These are phyloP conservation scores for Saimiri boliviensis DNA, from an alignment of 2,113 vertebrate genomes.

Conservation along the genomic window DNA sequence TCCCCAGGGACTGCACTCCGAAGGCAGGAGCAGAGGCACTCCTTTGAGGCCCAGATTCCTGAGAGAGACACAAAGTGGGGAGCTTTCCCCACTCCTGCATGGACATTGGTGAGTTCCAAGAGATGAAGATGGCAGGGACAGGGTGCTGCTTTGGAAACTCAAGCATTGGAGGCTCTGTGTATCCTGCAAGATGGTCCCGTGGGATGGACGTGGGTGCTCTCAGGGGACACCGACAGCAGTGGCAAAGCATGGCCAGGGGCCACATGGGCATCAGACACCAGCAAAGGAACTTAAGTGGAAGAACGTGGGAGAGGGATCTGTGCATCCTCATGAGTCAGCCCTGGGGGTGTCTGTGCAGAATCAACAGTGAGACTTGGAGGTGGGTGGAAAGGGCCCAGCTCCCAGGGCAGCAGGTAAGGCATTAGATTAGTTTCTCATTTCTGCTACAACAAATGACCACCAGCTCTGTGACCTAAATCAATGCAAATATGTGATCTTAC, in stretches of 20 bases:
- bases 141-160: not conserved
- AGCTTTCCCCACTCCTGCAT: not conserved
- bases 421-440: not conserved
- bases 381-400: not conserved
- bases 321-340: not conserved
- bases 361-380: not conserved
- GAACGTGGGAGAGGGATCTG: accelerated
- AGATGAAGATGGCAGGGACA: not conserved
- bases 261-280: accelerated
- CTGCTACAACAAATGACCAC: not conserved
- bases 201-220: not conserved
- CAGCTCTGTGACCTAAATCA: not conserved
- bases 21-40: accelerated
- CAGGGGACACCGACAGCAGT: not conserved
- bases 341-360: accelerated
- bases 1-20: accelerated
- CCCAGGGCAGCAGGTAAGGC: not conserved
- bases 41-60: not conserved
- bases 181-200: not conserved
- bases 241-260: not conserved
- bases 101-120: not conserved
- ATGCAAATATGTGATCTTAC: not conserved
- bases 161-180: not conserved
- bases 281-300: not conserved
- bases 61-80: accelerated